Percentiles rank a stretch among this genome's conserved stretches.
These are phyloP conservation scores for Lepetodrilus schrolli DNA, from an alignment of 2,888 invertebrate genomes.

Conservation along the genomic window DNA sequence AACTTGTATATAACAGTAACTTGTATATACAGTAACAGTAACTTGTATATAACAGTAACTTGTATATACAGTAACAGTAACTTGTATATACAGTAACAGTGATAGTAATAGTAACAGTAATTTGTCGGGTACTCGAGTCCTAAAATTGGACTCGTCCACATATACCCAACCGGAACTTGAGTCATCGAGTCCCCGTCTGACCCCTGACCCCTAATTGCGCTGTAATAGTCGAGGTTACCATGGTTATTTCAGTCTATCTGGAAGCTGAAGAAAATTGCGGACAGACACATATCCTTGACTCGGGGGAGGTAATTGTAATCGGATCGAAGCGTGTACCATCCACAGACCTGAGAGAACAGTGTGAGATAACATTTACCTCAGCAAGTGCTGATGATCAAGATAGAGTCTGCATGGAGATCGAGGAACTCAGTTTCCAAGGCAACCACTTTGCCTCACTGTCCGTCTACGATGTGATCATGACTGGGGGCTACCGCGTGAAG, in stretches of 20 bases:
- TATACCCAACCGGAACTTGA: too few species aligned
- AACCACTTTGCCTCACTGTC: conserved; percentile 21
- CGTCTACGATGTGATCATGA: background rate
- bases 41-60: too few species aligned
- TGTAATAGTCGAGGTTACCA: too few species aligned
- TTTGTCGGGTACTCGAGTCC: too few species aligned
- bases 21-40: too few species aligned
- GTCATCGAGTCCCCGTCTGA: too few species aligned
- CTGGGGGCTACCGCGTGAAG: background rate
- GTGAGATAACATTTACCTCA: conserved; percentile 19
- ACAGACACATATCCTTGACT: conserved; percentile 2
- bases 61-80: too few species aligned
- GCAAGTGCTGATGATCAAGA: background rate
- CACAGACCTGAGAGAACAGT: background rate
- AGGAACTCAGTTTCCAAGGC: conserved; percentile 12
- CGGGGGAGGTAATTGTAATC: conserved; percentile 1
- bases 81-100: too few species aligned
- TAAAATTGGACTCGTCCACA: too few species aligned
- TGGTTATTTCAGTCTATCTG: conserved; percentile 8
- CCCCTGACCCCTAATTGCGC: too few species aligned
- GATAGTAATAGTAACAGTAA: too few species aligned
- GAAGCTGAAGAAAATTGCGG: conserved; percentile 27
- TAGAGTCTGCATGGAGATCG: conserved; percentile 21
- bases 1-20: too few species aligned
- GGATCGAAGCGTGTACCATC: background rate